A percentile compares a stretch with the other conserved stretches of the same genome.
Evolutionary conservation across 30 jellyfish, hydroid and myxozoan species (phyloP).

Genomic region (Aurelia aurita): DNA sequence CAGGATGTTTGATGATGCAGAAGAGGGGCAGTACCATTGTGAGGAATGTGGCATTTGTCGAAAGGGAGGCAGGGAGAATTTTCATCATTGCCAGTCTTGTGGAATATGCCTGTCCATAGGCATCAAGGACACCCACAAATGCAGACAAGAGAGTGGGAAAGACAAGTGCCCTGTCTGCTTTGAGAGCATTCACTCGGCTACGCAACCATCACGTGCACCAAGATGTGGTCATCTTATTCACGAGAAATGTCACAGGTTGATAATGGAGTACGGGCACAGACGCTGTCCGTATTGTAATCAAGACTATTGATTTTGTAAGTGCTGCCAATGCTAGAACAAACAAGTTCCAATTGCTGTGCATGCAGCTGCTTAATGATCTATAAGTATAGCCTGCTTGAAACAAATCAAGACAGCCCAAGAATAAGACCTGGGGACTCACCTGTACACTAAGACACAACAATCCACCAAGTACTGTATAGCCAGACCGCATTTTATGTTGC

Average conservation of each 20-base stretch:
- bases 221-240: slow-evolving; percentile 91
- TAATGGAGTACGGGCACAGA: slow-evolving; percentile 66
- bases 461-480: too few relatives aligned
- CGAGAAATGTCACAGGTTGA: slow-evolving; percentile 51
- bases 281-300: slow-evolving; percentile 81
- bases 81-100: slow-evolving; percentile 79
- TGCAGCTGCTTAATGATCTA: too few relatives aligned
- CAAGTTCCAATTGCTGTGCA: too few relatives aligned
- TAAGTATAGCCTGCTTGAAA: too few relatives aligned
- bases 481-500: too few relatives aligned
- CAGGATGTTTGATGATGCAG: slow-evolving; percentile 86
- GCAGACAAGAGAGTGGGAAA: slow-evolving; percentile 81
- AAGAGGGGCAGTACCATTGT: slow-evolving; percentile 90
- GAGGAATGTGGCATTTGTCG: slow-evolving; percentile 94
- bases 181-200: slow-evolving; percentile 74
- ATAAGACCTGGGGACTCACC: too few relatives aligned
- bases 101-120: slow-evolving; percentile 67
- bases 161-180: slow-evolving; percentile 92
- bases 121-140: slow-evolving; percentile 67
- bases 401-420: too few relatives aligned
- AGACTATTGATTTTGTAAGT: background rate
- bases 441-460: too few relatives aligned
- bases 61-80: slow-evolving; percentile 87
- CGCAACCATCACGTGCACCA: slow-evolving; percentile 74
- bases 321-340: too few relatives aligned